A percentile compares a stretch with the other conserved stretches of the same genome.
Conservation (phyloP, 2,888 invertebrate species). For the Xylota sylvarum region DNA sequence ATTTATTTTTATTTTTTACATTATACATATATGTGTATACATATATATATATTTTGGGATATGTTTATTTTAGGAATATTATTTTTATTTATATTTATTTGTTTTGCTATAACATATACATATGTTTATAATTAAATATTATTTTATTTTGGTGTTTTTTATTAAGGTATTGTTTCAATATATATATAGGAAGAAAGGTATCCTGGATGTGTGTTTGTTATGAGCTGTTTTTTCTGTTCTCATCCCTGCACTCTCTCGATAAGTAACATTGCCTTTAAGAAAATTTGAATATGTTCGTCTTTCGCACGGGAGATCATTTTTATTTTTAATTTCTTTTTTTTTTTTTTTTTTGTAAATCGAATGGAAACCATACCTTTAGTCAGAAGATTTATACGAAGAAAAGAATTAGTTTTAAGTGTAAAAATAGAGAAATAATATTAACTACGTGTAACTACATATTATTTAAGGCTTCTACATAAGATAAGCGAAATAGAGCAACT, state of each 20-base stretch:
- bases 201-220: slow-evolving; percentile 26
- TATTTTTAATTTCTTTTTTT: background rate
- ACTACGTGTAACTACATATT: no score
- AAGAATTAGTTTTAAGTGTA: no score
- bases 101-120: background rate
- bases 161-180: background rate
- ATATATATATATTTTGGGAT: slow-evolving; percentile 13
- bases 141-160: background rate
- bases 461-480: no score
- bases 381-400: background rate
- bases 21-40: background rate
- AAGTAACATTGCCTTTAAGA: slow-evolving; percentile 10
- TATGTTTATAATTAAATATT: slow-evolving; percentile 35
- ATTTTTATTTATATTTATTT: background rate
- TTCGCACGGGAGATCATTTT: background rate
- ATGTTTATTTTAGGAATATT: slow-evolving; percentile 44
- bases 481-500: no score
- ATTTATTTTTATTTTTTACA: background rate
- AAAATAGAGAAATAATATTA: no score
- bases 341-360: background rate
- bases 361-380: background rate
- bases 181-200: slow-evolving; percentile 3
- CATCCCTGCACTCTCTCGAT: background rate
- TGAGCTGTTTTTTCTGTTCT: slow-evolving; percentile 2
- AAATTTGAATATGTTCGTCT: background rate